These are phyloP conservation scores for Hecatera dysodea DNA, from an alignment of 2,888 invertebrate genomes.

Conservation along the genomic window DNA sequence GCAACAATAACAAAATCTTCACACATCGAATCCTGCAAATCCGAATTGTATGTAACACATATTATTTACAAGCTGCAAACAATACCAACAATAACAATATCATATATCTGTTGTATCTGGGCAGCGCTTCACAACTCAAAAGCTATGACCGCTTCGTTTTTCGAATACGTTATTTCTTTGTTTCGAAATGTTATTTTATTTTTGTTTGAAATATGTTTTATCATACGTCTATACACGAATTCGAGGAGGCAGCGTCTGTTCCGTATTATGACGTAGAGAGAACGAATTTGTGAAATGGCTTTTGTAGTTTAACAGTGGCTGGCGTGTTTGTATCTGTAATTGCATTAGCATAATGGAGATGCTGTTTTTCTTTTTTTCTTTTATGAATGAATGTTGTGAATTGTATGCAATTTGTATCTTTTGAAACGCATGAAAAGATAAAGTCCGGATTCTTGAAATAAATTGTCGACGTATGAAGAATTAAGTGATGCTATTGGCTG, in stretches of 20 bases:
- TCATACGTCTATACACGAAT: slow-evolving; percentile 33
- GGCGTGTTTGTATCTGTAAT: slow-evolving; percentile 21
- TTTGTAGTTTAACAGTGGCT: slow-evolving; percentile 34
- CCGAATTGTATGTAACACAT: background rate
- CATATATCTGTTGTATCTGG: slow-evolving; percentile 26
- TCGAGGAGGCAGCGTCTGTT: slow-evolving; percentile 27
- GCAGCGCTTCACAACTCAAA: slow-evolving; percentile 11
- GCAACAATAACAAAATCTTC: background rate
- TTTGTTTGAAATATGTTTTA: slow-evolving; percentile 48
- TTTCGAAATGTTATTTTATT: slow-evolving; percentile 45
- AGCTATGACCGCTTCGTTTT: slow-evolving; percentile 34
- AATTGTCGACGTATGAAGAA: background rate
- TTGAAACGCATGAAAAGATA: background rate
- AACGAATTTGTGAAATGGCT: slow-evolving; percentile 44
- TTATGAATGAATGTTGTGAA: slow-evolving; percentile 1
- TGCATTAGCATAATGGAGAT: slow-evolving; percentile 33
- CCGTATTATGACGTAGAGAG: slow-evolving; percentile 22
- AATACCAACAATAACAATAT: slow-evolving; percentile 29
- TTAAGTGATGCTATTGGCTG: background rate
- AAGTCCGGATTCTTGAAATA: background rate
- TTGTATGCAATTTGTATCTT: slow-evolving; percentile 1
- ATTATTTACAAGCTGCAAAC: slow-evolving; percentile 18
- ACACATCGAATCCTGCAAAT: background rate
- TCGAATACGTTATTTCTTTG: slow-evolving; percentile 54
- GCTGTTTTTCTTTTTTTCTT: slow-evolving; percentile 9